Evolutionary conservation across 2,888 invertebrate species (phyloP).

Genomic region (Drosophila merina): DNA sequence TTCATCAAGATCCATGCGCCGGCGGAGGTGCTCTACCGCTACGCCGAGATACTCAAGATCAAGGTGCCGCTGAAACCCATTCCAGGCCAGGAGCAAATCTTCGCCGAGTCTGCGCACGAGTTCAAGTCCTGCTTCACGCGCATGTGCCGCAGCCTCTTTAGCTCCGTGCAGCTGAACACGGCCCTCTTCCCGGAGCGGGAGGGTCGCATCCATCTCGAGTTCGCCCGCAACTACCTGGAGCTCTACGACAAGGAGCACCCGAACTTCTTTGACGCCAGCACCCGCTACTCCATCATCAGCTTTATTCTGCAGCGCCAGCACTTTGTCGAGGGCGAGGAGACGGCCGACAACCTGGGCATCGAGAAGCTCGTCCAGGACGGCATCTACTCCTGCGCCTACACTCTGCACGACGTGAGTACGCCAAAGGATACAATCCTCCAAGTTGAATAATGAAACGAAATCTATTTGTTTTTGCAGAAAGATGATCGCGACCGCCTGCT

Average conservation of each 20-base stretch:
- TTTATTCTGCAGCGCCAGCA: slow-evolving; percentile 90
- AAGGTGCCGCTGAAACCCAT: slow-evolving; percentile 89
- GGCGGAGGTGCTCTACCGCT: slow-evolving; percentile 88
- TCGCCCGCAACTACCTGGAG: slow-evolving; percentile 89
- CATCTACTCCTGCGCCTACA: slow-evolving; percentile 89
- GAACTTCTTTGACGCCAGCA: slow-evolving; percentile 88
- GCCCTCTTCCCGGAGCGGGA: slow-evolving; percentile 87
- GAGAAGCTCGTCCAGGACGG: slow-evolving; percentile 87
- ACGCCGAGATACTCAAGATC: slow-evolving; percentile 91
- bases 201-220: slow-evolving; percentile 88
- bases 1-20: slow-evolving; percentile 91
- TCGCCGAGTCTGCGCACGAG: slow-evolving; percentile 66
- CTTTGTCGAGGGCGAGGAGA: slow-evolving; percentile 85
- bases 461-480: slow-evolving; percentile 77
- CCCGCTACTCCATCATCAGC: slow-evolving; percentile 88
- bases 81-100: slow-evolving; percentile 83
- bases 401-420: slow-evolving; percentile 89
- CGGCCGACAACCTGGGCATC: slow-evolving; percentile 86
- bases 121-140: slow-evolving; percentile 84
- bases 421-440: no score
- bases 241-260: slow-evolving; percentile 88
- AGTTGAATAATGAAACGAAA: neutral
- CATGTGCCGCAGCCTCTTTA: slow-evolving; percentile 84
- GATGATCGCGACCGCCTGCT: slow-evolving; percentile 86
- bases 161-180: slow-evolving; percentile 86